Conservation (phyloP, 2,113 vertebrate species). For the Patagioenas fasciata region DNA sequence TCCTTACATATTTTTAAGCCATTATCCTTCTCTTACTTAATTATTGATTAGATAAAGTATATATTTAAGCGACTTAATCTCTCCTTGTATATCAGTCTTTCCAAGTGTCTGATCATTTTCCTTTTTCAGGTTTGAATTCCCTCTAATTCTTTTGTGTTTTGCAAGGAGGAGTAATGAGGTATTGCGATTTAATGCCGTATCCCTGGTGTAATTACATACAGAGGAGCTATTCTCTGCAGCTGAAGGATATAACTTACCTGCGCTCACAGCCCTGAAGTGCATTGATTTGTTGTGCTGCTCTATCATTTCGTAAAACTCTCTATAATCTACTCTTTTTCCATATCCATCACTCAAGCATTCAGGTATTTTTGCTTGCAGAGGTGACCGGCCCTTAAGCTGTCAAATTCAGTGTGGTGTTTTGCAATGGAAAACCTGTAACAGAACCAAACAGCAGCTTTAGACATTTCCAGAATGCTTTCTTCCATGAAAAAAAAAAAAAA, state of each 20-base stretch:
- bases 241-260: background rate
- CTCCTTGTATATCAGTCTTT: conserved; percentile 17
- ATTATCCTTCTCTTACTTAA: conserved; percentile 26
- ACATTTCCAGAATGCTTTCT: background rate
- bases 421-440: background rate
- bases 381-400: background rate
- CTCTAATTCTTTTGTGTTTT: background rate
- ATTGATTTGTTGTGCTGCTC: conserved; percentile 51
- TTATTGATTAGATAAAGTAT: conserved; percentile 42
- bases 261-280: background rate
- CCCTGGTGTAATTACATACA: conserved; percentile 17
- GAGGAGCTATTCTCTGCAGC: background rate
- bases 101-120: background rate
- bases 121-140: background rate
- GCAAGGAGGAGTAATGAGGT: background rate
- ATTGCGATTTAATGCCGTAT: conserved; percentile 18
- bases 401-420: background rate
- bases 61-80: conserved; percentile 29
- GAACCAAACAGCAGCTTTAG: background rate
- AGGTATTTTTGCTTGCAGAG: background rate
- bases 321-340: conserved; percentile 45
- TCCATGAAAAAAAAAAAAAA: background rate
- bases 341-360: background rate
- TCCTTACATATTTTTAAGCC: conserved; percentile 13
- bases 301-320: conserved; percentile 37